Percentiles rank a stretch among this genome's conserved stretches.
phyloP scores from a whole-genome alignment of 2,113 vertebrate genomes.

The Brachypteracias leptosomus region DNA sequence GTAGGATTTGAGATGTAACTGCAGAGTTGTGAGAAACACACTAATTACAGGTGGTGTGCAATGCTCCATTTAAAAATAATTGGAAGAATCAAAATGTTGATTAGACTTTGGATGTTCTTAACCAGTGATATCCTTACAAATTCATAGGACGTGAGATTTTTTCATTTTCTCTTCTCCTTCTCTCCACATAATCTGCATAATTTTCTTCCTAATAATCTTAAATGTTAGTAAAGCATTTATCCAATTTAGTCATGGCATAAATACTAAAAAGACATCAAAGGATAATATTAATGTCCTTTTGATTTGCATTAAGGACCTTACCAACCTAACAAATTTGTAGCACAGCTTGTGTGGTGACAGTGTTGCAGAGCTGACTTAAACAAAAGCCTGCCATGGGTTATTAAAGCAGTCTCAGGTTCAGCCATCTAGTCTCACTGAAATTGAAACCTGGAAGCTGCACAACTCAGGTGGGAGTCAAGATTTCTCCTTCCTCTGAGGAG shows the following conservation, averaged over 20 bases:
- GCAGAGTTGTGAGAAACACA: background rate
- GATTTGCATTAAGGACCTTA: background rate
- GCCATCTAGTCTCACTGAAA: background rate
- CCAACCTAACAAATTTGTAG: background rate
- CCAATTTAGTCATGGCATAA: background rate
- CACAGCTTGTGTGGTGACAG: background rate
- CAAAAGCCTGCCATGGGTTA: background rate
- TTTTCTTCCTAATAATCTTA: constrained; percentile 5
- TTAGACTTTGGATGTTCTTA: background rate
- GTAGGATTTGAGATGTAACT: constrained; percentile 72
- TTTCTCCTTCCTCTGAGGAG: background rate
- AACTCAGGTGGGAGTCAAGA: background rate
- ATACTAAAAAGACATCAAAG: background rate
- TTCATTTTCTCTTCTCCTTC: background rate
- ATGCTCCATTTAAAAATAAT: background rate
- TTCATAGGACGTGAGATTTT: background rate
- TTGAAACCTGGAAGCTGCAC: background rate
- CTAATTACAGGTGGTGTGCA: background rate
- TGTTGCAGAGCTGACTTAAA: background rate
- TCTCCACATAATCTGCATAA: background rate
- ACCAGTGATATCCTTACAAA: background rate
- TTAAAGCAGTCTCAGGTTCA: background rate
- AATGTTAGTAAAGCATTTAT: background rate
- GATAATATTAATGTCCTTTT: background rate
- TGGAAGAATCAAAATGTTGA: background rate